Conservation (phyloP, 2,888 invertebrate genomes). For the Leptinotarsa peninsularis region DNA sequence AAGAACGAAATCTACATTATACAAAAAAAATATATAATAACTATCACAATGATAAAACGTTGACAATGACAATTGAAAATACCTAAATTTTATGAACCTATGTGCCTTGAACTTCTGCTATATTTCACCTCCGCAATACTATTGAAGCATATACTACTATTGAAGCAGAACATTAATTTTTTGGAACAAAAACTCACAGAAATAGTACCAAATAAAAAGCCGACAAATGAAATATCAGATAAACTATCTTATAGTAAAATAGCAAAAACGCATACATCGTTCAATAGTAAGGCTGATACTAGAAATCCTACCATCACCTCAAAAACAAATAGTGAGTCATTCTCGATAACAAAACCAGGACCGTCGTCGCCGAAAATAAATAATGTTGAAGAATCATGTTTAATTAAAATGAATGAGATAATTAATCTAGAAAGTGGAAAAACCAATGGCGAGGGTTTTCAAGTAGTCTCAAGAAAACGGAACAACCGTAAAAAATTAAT, state of each 20-base stretch:
- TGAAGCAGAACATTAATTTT: not conserved
- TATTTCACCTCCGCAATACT: no score
- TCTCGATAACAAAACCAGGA: no score
- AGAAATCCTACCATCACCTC: not conserved
- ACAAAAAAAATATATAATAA: no score
- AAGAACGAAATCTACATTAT: no score
- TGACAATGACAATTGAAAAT: no score
- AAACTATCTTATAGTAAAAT: not conserved
- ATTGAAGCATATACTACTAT: not conserved
- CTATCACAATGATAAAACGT: no score
- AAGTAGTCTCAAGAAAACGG: not conserved
- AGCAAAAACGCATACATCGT: not conserved
- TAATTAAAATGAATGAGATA: no score
- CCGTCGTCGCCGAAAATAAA: no score
- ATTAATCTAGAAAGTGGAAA: not conserved
- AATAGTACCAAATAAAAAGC: not conserved
- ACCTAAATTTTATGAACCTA: no score
- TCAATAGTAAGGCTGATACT: not conserved
- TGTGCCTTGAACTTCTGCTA: no score
- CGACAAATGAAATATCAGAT: not conserved
- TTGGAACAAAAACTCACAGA: not conserved
- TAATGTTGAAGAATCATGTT: no score
- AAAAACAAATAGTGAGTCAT: no score
- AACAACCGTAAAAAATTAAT: not conserved
- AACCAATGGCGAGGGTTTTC: not conserved